Evolutionary conservation across 2,797 vertebrate species (phyloP), one percentile per base, ranked within the genome.

Genomic region (Argyrosomus regius): DNA sequence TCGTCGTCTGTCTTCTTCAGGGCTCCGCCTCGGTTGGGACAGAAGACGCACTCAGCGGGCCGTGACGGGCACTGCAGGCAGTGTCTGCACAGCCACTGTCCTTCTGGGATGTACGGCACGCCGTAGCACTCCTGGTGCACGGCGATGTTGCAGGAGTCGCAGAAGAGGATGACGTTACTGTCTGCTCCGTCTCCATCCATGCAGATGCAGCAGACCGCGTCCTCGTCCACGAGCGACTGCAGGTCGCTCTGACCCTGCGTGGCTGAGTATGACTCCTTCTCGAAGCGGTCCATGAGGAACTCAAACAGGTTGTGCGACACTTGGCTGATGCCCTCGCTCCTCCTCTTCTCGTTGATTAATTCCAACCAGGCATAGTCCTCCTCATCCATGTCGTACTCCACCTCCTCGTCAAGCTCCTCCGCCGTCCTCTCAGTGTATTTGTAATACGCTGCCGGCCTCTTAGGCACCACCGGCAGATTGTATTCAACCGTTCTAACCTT

Each of bases 41-140:
- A 99, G 86, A 99, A 97, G 86, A 99, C 96, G 16, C 98, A 99
- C 81, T 97, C 96, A 0, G 97, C 97, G 0, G 97, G 95, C 76
- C 95, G 95, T 6, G 96, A 93, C 10, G 97, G 97, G 67, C 97
- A 95, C 94, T 99, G 98, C 72, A 98, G 93, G 93, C 98, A 99
- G 88, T 97, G 97, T 7, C 98, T 96, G 87, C 98, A 99, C 57
- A 99, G 95, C 98, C 98, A 99, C 91, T 98, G 98, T 75, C 98
- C 98, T 92, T 99, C 98, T 0, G 98, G 98, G 90, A 99, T 96
- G 90, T 99, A 97, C 79, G 98, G 98, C 88, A 99, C 98, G 2
- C 98, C 98, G 2, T 99, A 99, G 92, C 98, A 99, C 95, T 99
- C 98, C 95, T 99, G 98, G 93, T 99, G 98, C 84, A 99, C 98